Conservation (phyloP, 2,888 invertebrate species). For the Dryobota labecula region DNA sequence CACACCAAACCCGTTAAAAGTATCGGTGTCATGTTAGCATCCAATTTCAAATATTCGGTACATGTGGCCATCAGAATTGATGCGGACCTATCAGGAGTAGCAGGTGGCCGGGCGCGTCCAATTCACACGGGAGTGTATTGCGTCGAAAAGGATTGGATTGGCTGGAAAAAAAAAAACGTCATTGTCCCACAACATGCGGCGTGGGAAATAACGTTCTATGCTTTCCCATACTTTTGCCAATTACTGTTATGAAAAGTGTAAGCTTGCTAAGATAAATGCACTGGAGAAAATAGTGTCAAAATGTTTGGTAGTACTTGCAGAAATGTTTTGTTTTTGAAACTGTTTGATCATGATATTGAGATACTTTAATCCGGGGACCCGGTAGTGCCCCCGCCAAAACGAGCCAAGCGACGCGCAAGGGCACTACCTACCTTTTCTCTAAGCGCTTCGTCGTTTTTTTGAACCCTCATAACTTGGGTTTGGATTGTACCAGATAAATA, state of each 20-base stretch:
- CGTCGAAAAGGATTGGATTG: conserved; percentile 77
- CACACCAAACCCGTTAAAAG: conserved; percentile 37
- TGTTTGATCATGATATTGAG: not conserved
- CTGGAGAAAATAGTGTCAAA: not conserved
- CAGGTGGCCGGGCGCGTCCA: conserved; percentile 78
- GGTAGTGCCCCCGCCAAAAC: too few relatives aligned
- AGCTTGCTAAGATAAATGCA: conserved; percentile 22
- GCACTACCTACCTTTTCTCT: too few relatives aligned
- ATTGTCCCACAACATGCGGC: conserved; percentile 65
- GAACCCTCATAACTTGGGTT: too few relatives aligned
- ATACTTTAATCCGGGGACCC: too few relatives aligned
- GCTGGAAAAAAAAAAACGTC: conserved; percentile 78
- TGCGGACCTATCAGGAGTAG: conserved; percentile 71
- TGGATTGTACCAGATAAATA: too few relatives aligned
- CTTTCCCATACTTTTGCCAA: conserved; percentile 49
- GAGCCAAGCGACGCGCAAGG: too few relatives aligned
- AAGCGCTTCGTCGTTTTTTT: too few relatives aligned
- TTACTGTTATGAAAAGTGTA: conserved; percentile 43
- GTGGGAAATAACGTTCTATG: conserved; percentile 67
- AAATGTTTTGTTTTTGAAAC: not conserved
- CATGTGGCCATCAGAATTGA: conserved; percentile 72
- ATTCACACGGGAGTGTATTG: conserved; percentile 76
- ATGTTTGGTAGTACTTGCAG: not conserved
- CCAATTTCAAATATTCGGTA: conserved; percentile 69
- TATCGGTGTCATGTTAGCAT: conserved; percentile 47